Evolutionary conservation across 2,888 invertebrate species (phyloP), one percentile per base, ranked within the genome.

Genomic region (Zhuqinia jingwanae): DNA sequence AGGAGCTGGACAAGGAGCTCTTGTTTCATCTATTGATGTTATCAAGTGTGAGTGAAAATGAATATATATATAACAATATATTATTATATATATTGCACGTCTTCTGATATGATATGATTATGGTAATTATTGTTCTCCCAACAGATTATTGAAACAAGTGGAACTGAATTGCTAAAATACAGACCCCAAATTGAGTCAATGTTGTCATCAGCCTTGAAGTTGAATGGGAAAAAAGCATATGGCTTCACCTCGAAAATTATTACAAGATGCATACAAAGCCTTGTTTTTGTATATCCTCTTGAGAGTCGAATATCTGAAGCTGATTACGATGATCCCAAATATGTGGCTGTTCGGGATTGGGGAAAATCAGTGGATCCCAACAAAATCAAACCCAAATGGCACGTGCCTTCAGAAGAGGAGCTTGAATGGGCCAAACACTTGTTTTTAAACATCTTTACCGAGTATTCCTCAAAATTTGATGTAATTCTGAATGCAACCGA

Each of bases 1-100:
- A 97, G 91, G 95, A 95, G 90, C 93, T 96, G 6, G 96, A 97
- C 88, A 95, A 96, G 89, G 96, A 96, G 90, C 93, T 97, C 50
- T 93, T 96, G 0, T 97, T 97, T 92, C 95, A 96, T 91, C 92
- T 97, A 80, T 94, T 96, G 0, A 92, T 97, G 53, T 92, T 97
- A 15, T 95, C 95, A 88, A 95, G 96, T 92, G 94, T 94, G 91
- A 89, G 90, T 56, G n/a, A n/a, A n/a, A n/a, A n/a, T n/a, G n/a
- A n/a, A n/a, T n/a, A n/a, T n/a, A n/a, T n/a, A n/a, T n/a, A n/a
- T n/a, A n/a, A n/a, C n/a, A n/a, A n/a, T n/a, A n/a, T n/a, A n/a
- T n/a, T n/a, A n/a, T n/a, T n/a, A n/a, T n/a, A n/a, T n/a, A n/a
- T n/a, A n/a, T n/a, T n/a, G n/a, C 47, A 8, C 8, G 47, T 11